Percentiles rank a stretch among this genome's conserved stretches.
Evolutionary conservation across 2,797 vertebrate species (phyloP).

Genomic region (Erithacus rubecula): DNA sequence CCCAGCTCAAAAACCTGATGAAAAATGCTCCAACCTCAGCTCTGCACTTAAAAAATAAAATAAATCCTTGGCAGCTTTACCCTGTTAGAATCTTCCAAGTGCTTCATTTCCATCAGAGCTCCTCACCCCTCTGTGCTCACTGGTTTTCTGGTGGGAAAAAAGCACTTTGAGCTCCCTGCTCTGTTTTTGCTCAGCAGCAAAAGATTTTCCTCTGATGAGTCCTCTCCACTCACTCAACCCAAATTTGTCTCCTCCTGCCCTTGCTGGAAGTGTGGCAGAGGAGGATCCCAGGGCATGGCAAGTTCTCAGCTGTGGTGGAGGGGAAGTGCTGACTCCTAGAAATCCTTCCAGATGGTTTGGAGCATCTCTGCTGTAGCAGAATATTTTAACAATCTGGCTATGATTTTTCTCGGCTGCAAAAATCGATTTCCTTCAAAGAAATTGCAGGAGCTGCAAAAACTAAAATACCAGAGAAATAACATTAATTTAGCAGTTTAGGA

Average conservation of each 20-base stretch:
- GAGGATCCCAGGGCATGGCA: conserved; percentile 13
- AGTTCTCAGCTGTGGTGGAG: conserved; percentile 25
- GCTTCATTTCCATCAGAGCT: conserved; percentile 1
- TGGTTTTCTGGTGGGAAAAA: background rate
- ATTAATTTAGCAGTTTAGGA: conserved; percentile 59
- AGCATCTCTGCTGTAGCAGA: conserved; percentile 62
- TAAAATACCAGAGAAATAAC: conserved; percentile 32
- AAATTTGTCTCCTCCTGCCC: background rate
- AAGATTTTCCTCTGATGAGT: background rate
- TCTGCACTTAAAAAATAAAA: background rate
- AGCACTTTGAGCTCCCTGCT: background rate
- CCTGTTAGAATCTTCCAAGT: background rate
- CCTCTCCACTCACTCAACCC: background rate
- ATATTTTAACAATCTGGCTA: conserved; percentile 79
- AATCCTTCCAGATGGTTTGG: conserved; percentile 75
- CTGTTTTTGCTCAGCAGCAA: background rate
- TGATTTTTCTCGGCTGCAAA: conserved; percentile 49
- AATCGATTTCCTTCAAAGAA: conserved; percentile 58
- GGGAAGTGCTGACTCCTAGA: conserved; percentile 72
- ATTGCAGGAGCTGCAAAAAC: conserved; percentile 63
- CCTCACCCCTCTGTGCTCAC: background rate
- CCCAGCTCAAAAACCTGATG: background rate
- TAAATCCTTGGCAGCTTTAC: background rate
- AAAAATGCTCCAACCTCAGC: background rate
- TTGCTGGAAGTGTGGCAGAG: background rate